Conservation (phyloP, 2,888 invertebrate genomes). For the Adelphocoris suturalis region DNA sequence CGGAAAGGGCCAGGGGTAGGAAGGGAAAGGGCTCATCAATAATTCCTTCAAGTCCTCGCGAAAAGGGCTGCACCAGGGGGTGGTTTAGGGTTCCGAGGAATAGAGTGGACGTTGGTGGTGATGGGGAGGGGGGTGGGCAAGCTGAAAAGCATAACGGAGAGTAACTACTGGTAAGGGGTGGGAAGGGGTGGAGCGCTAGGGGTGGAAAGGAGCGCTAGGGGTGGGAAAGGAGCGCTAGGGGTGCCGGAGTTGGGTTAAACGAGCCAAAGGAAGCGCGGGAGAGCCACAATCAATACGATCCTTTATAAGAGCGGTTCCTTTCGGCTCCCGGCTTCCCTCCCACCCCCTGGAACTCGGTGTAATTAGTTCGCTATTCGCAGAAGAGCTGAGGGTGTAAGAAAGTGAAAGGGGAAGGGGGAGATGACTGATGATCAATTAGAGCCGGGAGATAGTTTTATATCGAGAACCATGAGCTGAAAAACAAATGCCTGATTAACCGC, state of each 20-base stretch:
- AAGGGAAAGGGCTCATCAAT: constrained; percentile 20
- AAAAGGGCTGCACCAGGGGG: not conserved
- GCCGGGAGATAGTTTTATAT: not conserved
- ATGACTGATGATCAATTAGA: constrained; percentile 34
- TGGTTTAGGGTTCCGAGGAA: constrained; percentile 4
- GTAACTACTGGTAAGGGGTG: constrained; percentile 1
- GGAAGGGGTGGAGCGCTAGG: not conserved
- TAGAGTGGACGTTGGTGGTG: not conserved
- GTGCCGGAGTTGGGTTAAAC: not conserved
- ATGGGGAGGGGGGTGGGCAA: not conserved
- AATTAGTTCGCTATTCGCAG: constrained; percentile 25
- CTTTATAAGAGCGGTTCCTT: constrained; percentile 33
- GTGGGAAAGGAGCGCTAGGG: not conserved
- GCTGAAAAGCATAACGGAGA: constrained; percentile 31
- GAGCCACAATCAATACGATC: constrained; percentile 42
- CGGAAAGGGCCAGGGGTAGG: not conserved
- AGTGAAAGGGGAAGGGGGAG: not conserved
- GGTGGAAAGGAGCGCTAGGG: not conserved
- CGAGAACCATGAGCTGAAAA: not conserved
- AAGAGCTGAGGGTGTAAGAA: not conserved
- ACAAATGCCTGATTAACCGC: no score
- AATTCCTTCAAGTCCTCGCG: constrained; percentile 17
- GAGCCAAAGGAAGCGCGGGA: constrained; percentile 23
- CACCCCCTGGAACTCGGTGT: not conserved
- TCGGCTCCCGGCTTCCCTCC: not conserved